Percentiles rank a stretch among this genome's conserved stretches.
phyloP scores from a whole-genome alignment of 2,888 invertebrate genomes.

The Hemistola chrysoprasaria region DNA sequence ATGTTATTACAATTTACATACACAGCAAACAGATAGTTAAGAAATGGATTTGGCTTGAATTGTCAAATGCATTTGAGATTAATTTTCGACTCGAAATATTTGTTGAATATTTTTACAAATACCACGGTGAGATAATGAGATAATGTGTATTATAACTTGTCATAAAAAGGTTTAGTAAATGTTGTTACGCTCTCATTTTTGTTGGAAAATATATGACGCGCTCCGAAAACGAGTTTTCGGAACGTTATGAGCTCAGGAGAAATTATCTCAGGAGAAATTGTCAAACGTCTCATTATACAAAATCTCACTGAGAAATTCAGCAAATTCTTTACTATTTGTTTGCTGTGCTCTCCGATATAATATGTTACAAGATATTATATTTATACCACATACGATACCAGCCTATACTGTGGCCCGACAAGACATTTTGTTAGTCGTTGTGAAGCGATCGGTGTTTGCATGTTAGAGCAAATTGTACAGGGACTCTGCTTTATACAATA shows the following conservation, averaged over 20 bases:
- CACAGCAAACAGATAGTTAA: constrained; percentile 16
- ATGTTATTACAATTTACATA: constrained; percentile 51
- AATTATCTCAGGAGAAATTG: too few species aligned
- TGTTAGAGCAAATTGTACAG: constrained; percentile 82
- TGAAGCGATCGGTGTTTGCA: constrained; percentile 83
- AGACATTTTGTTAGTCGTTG: constrained; percentile 81
- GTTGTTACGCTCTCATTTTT: too few species aligned
- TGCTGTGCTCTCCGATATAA: constrained; percentile 49
- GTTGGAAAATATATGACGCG: too few species aligned
- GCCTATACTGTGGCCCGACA: constrained; percentile 75
- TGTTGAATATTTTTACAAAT: too few species aligned
- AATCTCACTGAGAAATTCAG: constrained; percentile 3
- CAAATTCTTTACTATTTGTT: constrained; percentile 33
- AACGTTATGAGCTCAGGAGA: too few species aligned
- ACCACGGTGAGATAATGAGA: too few species aligned
- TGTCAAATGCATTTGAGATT: neutral
- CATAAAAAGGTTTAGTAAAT: too few species aligned
- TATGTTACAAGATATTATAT: constrained; percentile 75
- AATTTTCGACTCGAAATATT: too few species aligned
- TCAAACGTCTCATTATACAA: too few species aligned
- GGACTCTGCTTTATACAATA: constrained; percentile 43
- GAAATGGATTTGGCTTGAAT: constrained; percentile 7
- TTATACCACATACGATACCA: constrained; percentile 80
- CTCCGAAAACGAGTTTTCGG: too few species aligned
- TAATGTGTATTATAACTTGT: too few species aligned